Evolutionary conservation across 1,140 invertebrate species (phyloP).

Genomic region (Portunus trituberculatus): DNA sequence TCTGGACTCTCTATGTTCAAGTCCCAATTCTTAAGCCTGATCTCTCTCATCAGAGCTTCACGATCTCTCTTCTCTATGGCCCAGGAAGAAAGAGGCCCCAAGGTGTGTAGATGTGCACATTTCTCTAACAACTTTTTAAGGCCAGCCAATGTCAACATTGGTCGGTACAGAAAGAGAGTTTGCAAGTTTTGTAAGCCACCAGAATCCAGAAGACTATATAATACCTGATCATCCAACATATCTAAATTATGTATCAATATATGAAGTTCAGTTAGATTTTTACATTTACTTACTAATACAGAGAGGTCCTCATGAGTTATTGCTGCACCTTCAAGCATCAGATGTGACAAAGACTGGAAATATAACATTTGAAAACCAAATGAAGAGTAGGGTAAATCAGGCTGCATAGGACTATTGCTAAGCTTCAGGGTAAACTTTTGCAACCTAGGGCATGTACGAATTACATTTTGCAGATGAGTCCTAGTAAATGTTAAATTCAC

Average conservation of each 20-base stretch:
- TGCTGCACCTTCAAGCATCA: slow-evolving; percentile 63
- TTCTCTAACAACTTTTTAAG: slow-evolving; percentile 58
- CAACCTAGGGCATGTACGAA: slow-evolving; percentile 64
- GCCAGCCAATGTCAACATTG: slow-evolving; percentile 67
- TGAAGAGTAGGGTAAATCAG: slow-evolving; percentile 67
- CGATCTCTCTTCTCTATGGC: slow-evolving; percentile 68
- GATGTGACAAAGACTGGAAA: slow-evolving; percentile 58
- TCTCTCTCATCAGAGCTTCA: slow-evolving; percentile 54
- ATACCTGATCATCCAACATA: slow-evolving; percentile 61
- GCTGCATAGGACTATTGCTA: slow-evolving; percentile 64
- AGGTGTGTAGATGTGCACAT: slow-evolving; percentile 60
- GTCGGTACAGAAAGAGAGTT: slow-evolving; percentile 63
- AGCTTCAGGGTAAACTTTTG: slow-evolving; percentile 64
- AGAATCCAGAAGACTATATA: slow-evolving; percentile 60
- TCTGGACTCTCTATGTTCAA: slow-evolving; percentile 66
- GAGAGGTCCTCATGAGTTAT: slow-evolving; percentile 65
- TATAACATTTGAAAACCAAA: slow-evolving; percentile 56
- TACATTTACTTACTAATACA: slow-evolving; percentile 58
- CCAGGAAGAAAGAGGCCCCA: slow-evolving; percentile 75
- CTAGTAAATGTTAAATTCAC: slow-evolving; percentile 62
- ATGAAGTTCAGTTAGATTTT: slow-evolving; percentile 53
- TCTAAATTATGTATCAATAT: slow-evolving; percentile 68
- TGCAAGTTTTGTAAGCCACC: slow-evolving; percentile 52
- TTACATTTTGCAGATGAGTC: slow-evolving; percentile 70
- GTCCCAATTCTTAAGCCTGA: slow-evolving; percentile 70